Conservation (phyloP, 2,797 vertebrate genomes). For the Esox masquinongy region DNA sequence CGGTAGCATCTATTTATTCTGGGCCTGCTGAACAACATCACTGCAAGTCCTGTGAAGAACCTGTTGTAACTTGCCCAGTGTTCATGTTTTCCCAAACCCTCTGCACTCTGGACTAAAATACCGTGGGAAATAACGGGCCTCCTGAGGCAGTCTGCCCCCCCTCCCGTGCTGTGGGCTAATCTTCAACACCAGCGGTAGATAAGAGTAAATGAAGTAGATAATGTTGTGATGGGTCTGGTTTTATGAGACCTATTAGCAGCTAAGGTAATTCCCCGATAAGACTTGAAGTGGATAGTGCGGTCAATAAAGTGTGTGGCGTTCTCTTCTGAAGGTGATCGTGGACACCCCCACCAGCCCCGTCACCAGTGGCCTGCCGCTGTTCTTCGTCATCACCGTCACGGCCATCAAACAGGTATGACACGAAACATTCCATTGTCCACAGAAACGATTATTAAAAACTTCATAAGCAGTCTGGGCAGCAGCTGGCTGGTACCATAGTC, state of each 20-base stretch:
- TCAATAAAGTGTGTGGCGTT: not conserved
- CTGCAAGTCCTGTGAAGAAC: not conserved
- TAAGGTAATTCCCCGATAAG: not conserved
- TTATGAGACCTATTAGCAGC: not conserved
- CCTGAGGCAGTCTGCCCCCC: not conserved
- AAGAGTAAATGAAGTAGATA: not conserved
- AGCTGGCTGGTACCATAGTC: constrained; percentile 15
- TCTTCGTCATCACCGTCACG: constrained; percentile 98
- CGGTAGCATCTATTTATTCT: not conserved
- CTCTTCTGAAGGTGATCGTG: constrained; percentile 86
- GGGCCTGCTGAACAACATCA: constrained; percentile 12
- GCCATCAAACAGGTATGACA: constrained; percentile 95
- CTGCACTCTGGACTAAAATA: not conserved
- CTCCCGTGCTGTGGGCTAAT: not conserved
- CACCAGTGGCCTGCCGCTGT: constrained; percentile 96
- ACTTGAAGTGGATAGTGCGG: not conserved
- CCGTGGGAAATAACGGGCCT: not conserved
- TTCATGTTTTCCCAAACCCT: not conserved
- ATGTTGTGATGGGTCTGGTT: not conserved
- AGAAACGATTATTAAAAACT: not conserved
- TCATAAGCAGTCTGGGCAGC: too few species aligned
- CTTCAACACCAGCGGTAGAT: not conserved
- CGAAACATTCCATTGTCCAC: constrained; percentile 23
- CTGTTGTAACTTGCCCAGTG: constrained; percentile 15
- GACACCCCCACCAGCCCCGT: constrained; percentile 99